Evolutionary conservation across 2,888 invertebrate species (phyloP).

Genomic region (Andrena trimmerana): DNA sequence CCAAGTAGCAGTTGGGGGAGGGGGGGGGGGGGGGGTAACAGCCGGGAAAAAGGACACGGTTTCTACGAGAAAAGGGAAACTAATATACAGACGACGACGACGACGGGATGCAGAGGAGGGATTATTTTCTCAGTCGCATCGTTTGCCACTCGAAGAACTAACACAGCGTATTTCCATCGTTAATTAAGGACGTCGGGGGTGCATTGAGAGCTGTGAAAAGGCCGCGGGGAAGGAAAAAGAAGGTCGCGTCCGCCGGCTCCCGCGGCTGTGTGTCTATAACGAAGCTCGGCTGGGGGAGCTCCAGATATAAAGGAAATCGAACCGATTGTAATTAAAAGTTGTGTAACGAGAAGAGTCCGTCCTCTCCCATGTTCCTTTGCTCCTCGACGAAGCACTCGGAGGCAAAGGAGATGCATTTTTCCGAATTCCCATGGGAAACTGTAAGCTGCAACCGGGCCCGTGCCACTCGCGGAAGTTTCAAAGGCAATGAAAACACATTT

Average conservation of each 20-base stretch:
- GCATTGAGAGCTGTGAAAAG: constrained; percentile 20
- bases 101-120: no score
- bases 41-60: background rate
- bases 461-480: background rate
- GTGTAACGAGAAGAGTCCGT: constrained; percentile 55
- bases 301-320: constrained; percentile 67
- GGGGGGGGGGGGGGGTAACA: no score
- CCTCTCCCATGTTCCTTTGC: background rate
- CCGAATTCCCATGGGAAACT: background rate
- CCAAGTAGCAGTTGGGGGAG: no score
- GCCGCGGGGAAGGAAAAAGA: constrained; percentile 16
- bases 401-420: background rate
- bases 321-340: constrained; percentile 76
- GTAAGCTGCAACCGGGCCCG: background rate
- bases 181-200: constrained; percentile 33
- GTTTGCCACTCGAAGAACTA: constrained; percentile 12
- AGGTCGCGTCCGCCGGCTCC: constrained; percentile 14
- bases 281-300: constrained; percentile 48
- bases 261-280: constrained; percentile 51
- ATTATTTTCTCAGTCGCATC: background rate
- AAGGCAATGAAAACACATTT: background rate
- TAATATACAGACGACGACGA: background rate
- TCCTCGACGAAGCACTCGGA: background rate
- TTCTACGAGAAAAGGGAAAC: background rate
- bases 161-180: constrained; percentile 22